Evolutionary conservation across 2,113 vertebrate species (phyloP).

Genomic region (Mesembrinibis cayennensis): DNA sequence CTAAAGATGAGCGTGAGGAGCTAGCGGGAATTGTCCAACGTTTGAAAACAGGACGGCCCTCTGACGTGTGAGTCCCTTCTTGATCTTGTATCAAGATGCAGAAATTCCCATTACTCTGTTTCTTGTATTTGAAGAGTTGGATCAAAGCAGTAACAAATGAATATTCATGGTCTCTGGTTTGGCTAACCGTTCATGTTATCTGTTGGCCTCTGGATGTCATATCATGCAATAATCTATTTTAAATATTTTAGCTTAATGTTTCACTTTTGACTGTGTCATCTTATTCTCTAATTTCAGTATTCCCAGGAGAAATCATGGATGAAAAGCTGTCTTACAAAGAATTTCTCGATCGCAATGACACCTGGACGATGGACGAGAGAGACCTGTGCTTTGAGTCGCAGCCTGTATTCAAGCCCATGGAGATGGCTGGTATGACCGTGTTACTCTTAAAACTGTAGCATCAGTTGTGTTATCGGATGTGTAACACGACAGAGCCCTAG

Average conservation of each 20-base stretch:
- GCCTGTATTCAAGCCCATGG: slow-evolving; percentile 41
- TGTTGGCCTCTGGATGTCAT: neutral
- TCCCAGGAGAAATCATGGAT: slow-evolving; percentile 56
- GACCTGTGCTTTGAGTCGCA: slow-evolving; percentile 54
- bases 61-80: rapidly evolving
- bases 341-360: slow-evolving; percentile 57
- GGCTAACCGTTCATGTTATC: neutral
- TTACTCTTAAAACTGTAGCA: neutral
- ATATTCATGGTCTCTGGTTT: rapidly evolving
- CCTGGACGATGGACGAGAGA: slow-evolving; percentile 63
- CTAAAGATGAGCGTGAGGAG: neutral
- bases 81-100: too few species aligned
- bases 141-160: neutral
- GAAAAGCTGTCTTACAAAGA: slow-evolving; percentile 70
- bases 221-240: rapidly evolving
- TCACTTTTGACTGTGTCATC: neutral
- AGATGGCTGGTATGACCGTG: slow-evolving; percentile 50
- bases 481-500: rapidly evolving
- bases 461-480: rapidly evolving
- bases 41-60: too few species aligned
- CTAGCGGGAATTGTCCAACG: rapidly evolving
- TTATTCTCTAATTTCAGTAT: slow-evolving; percentile 14
- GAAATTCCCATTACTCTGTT: neutral
- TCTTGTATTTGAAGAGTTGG: neutral
- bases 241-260: rapidly evolving